These are phyloP conservation scores for Aphidius colemani DNA, from an alignment of 2,888 invertebrate genomes.

Conservation along the genomic window DNA sequence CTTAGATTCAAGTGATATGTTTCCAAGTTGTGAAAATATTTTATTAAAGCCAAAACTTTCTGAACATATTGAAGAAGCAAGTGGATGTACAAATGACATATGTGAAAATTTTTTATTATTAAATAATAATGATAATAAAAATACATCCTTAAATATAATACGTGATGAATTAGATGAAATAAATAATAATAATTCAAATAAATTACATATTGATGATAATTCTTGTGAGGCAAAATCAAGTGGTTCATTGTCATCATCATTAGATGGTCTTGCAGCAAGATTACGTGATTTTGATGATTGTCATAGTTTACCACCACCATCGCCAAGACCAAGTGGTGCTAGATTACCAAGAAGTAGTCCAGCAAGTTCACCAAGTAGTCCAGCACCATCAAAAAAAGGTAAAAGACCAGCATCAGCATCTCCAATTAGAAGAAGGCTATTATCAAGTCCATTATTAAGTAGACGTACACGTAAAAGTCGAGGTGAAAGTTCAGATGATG, in stretches of 20 bases:
- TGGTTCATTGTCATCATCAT: slow-evolving; percentile 54
- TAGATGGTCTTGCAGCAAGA: slow-evolving; percentile 54
- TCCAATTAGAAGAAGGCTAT: slow-evolving; percentile 75
- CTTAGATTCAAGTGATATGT: slow-evolving; percentile 82
- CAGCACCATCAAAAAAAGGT: slow-evolving; percentile 73
- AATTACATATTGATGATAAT: slow-evolving; percentile 8
- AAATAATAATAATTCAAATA: slow-evolving; percentile 14
- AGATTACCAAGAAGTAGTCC: slow-evolving; percentile 66
- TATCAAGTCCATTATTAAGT: slow-evolving; percentile 82
- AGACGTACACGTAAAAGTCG: slow-evolving; percentile 76
- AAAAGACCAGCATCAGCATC: slow-evolving; percentile 80
- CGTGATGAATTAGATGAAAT: slow-evolving; percentile 22
- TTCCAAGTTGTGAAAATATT: slow-evolving; percentile 64
- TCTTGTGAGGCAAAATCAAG: slow-evolving; percentile 45
- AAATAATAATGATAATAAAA: slow-evolving; percentile 20
- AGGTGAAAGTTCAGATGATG: slow-evolving; percentile 84
- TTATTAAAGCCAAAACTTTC: slow-evolving; percentile 45
- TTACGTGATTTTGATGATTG: slow-evolving; percentile 56
- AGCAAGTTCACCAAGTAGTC: slow-evolving; percentile 74
- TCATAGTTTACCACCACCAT: slow-evolving; percentile 57
- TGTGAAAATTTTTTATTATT: neutral
- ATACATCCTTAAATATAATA: slow-evolving; percentile 12
- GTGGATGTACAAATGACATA: slow-evolving; percentile 5
- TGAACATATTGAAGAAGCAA: slow-evolving; percentile 49
- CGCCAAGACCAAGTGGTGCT: slow-evolving; percentile 51